A percentile compares a stretch with the other conserved stretches of the same genome.
Conservation (phyloP, 2,888 invertebrate species). For the Megamerina dolium region DNA sequence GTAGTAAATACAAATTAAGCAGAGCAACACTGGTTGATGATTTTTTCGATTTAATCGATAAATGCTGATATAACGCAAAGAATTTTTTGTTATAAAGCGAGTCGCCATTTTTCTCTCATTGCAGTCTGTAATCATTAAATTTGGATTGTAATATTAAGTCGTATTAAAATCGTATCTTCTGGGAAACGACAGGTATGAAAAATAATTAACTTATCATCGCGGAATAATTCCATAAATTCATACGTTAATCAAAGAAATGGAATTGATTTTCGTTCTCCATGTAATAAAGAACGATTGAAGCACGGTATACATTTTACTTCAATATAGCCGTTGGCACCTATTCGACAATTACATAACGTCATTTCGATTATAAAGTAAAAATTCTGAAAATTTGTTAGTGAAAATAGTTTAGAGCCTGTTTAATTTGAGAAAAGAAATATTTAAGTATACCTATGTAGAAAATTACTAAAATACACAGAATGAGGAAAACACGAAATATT, state of each 20-base stretch:
- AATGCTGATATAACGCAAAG: too few species aligned
- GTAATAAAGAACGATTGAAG: not conserved
- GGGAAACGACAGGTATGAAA: too few species aligned
- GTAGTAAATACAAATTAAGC: too few species aligned
- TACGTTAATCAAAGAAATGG: constrained; percentile 22
- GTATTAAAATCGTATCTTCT: too few species aligned
- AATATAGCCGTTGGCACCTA: constrained; percentile 5
- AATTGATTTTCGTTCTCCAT: constrained; percentile 10
- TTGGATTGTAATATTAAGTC: too few species aligned
- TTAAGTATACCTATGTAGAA: constrained; percentile 24
- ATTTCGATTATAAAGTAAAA: constrained; percentile 1
- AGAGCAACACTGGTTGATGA: too few species aligned
- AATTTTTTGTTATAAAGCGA: too few species aligned
- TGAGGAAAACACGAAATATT: constrained; percentile 29
- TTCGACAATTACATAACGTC: constrained; percentile 24
- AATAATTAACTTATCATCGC: too few species aligned
- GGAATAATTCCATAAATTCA: too few species aligned
- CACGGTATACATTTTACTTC: not conserved
- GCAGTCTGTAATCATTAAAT: too few species aligned
- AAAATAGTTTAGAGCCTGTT: constrained; percentile 13
- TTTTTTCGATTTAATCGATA: too few species aligned
- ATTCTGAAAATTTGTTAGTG: constrained; percentile 16
- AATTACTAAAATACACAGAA: constrained; percentile 19
- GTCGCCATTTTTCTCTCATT: too few species aligned
- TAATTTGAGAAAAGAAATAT: constrained; percentile 2